Evolutionary conservation across 2,797 vertebrate species (phyloP).

Genomic region (Tragopan temminckii): DNA sequence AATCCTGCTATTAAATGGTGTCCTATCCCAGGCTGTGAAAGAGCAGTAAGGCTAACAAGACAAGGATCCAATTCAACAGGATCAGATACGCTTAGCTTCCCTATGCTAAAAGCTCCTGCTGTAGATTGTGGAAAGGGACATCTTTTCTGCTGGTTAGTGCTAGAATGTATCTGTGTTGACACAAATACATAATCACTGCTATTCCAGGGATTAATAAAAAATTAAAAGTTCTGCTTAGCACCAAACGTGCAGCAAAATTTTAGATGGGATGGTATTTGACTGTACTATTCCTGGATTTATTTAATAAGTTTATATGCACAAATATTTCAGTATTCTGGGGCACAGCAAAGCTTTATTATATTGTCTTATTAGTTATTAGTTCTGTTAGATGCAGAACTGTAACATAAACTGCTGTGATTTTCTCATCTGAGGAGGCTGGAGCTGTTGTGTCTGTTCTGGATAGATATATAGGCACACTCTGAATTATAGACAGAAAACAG

Average conservation of each 20-base stretch:
- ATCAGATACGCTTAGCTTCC: conserved; percentile 91
- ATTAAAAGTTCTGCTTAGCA: not conserved
- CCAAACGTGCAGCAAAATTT: not conserved
- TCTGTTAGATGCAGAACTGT: not conserved
- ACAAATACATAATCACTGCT: not conserved
- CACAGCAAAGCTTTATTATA: not conserved
- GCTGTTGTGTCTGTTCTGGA: not conserved
- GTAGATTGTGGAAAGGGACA: conserved; percentile 98
- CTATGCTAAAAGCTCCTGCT: conserved; percentile 93
- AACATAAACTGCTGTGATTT: not conserved
- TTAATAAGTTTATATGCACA: not conserved
- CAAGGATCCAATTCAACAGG: conserved; percentile 88
- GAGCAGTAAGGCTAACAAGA: conserved; percentile 93
- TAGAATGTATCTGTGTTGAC: not conserved
- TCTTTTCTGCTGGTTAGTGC: conserved; percentile 96
- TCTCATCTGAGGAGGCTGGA: not conserved
- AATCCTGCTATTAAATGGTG: conserved; percentile 99
- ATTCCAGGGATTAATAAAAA: not conserved
- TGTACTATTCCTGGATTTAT: not conserved
- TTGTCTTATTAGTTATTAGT: not conserved
- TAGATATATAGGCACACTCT: not conserved
- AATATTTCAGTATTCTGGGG: not conserved
- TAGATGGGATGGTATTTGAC: not conserved
- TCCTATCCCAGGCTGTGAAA: conserved; percentile 93
- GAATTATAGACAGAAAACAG: not conserved